Conservation (phyloP, 2,113 vertebrate species). For the Calyptommatus sinebrachiatus region DNA sequence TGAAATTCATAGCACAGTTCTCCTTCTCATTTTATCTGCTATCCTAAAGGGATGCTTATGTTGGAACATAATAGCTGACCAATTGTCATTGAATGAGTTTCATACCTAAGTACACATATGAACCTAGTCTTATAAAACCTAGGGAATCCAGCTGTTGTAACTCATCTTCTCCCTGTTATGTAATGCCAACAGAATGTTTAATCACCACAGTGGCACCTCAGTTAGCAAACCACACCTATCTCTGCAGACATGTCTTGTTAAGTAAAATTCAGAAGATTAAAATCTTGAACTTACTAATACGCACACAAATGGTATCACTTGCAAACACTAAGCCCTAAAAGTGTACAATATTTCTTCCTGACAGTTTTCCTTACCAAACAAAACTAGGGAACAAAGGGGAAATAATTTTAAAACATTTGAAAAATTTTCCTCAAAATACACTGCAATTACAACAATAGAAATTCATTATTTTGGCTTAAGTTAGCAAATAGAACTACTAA, state of each 20-base stretch:
- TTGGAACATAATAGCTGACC: no score
- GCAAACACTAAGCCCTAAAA: conserved; percentile 18
- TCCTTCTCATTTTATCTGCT: no score
- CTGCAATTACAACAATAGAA: background rate
- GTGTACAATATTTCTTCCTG: background rate
- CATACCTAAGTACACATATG: no score
- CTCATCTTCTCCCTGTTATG: background rate
- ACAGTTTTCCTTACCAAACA: background rate
- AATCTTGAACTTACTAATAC: background rate
- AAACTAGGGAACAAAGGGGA: background rate
- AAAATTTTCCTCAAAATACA: background rate
- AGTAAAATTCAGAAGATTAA: conserved; percentile 5
- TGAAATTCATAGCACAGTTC: no score
- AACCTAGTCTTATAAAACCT: no score
- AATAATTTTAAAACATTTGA: background rate
- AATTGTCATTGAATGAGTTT: no score
- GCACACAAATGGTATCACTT: background rate
- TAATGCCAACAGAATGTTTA: background rate
- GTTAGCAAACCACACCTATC: background rate
- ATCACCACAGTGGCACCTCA: background rate
- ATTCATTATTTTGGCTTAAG: background rate
- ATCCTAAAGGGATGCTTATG: no score
- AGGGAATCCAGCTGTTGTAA: no score
- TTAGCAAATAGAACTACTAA: background rate
- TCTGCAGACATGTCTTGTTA: background rate